These are phyloP conservation scores for Germaria angustata DNA, from an alignment of 2,888 invertebrate genomes.

Conservation along the genomic window DNA sequence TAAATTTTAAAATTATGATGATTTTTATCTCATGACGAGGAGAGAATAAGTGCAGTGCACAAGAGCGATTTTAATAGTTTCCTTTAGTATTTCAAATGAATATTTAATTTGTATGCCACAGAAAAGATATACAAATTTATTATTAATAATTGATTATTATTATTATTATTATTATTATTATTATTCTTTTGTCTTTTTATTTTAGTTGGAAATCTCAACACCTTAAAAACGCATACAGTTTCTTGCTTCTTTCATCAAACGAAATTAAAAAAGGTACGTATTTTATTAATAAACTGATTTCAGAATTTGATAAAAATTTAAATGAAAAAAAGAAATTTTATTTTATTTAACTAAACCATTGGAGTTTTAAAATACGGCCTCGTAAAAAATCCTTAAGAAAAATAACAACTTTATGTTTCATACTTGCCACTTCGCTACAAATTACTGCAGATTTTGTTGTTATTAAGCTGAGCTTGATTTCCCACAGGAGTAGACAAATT, in stretches of 20 bases:
- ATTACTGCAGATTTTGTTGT: slow-evolving; percentile 13
- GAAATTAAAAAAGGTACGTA: background rate
- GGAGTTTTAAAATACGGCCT: slow-evolving; percentile 74
- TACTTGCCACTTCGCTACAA: background rate
- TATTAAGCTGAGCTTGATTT: slow-evolving; percentile 26
- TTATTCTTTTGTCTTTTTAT: background rate
- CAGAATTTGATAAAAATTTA: background rate
- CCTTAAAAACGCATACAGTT: background rate
- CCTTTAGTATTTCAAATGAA: slow-evolving; percentile 21
- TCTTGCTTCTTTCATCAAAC: background rate
- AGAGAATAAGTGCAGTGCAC: background rate
- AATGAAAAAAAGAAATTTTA: too few relatives aligned
- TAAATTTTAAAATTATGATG: slow-evolving; percentile 12
- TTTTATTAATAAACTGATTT: background rate
- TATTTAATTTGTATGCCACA: background rate
- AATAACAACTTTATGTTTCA: background rate
- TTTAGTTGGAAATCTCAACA: background rate
- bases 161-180: background rate
- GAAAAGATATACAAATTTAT: too few relatives aligned
- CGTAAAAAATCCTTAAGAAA: slow-evolving; percentile 69
- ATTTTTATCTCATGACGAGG: background rate
- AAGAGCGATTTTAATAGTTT: slow-evolving; percentile 12
- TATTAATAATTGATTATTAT: too few relatives aligned
- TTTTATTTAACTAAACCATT: background rate
- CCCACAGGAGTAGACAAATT: slow-evolving; percentile 68